Percentiles rank a stretch among this genome's conserved stretches.
These are phyloP conservation scores for Syngnathoides biaculeatus DNA, from an alignment of 2,113 vertebrate genomes.

Conservation along the genomic window DNA sequence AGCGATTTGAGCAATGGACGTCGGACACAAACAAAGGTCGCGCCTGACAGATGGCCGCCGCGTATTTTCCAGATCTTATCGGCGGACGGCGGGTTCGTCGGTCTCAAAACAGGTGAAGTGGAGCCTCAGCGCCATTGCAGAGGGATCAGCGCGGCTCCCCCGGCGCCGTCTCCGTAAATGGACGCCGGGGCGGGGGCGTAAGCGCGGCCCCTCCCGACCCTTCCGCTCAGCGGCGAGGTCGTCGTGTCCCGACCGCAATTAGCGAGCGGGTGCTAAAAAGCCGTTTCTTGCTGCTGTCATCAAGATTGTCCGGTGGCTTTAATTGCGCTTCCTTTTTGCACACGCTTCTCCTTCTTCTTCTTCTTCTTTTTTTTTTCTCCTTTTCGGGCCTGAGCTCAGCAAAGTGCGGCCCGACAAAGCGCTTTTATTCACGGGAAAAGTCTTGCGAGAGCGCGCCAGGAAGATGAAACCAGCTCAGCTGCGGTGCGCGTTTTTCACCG, in stretches of 20 bases:
- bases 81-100: no score
- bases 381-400: conserved; percentile 45
- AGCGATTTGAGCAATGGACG: not conserved
- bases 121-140: conserved; percentile 20
- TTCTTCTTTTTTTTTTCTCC: conserved; percentile 3
- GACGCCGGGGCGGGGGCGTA: conserved; percentile 38
- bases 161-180: conserved; percentile 27
- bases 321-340: conserved; percentile 52
- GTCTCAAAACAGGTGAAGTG: not conserved
- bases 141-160: conserved; percentile 15
- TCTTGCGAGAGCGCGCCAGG: conserved; percentile 9
- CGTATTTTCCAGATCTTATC: not conserved
- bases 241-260: conserved; percentile 68
- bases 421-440: conserved; percentile 31
- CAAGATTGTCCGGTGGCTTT: conserved; percentile 61
- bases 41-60: not conserved
- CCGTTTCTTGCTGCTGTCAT: conserved; percentile 60
- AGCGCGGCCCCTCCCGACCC: conserved; percentile 48
- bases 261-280: conserved; percentile 58
- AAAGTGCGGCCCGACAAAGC: conserved; percentile 25
- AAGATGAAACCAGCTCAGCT: not conserved
- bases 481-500: not conserved
- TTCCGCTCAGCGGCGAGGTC: conserved; percentile 59
- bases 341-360: conserved; percentile 22
- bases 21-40: not conserved